Evolutionary conservation across 2,113 vertebrate species (phyloP).

Genomic region (Istiophorus platypterus): DNA sequence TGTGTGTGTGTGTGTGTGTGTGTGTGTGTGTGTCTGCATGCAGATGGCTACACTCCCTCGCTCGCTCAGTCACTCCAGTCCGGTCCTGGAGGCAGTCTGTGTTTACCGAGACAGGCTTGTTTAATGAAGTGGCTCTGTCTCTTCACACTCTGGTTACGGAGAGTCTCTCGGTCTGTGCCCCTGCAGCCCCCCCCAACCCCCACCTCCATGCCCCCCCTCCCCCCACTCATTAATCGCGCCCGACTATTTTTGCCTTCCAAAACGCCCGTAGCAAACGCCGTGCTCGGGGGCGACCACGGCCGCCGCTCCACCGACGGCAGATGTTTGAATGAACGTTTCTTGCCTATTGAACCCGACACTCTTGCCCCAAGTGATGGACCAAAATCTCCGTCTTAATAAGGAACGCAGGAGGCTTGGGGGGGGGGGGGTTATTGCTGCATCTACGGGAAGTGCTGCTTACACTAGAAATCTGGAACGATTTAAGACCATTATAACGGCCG

Average conservation of each 20-base stretch:
- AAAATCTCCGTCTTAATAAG: slow-evolving; percentile 18
- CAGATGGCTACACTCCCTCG: slow-evolving; percentile 50
- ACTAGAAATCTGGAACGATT: background rate
- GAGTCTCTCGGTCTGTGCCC: slow-evolving; percentile 49
- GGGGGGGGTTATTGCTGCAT: accelerated
- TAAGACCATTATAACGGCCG: too few species aligned
- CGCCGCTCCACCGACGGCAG: slow-evolving; percentile 24
- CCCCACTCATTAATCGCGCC: slow-evolving; percentile 58
- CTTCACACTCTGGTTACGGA: slow-evolving; percentile 66
- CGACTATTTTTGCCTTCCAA: slow-evolving; percentile 34
- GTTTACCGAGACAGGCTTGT: slow-evolving; percentile 61
- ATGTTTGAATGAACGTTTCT: slow-evolving; percentile 42
- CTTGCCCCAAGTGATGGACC: background rate
- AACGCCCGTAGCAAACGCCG: slow-evolving; percentile 60
- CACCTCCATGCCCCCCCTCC: slow-evolving; percentile 35
- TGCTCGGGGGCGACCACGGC: slow-evolving; percentile 64
- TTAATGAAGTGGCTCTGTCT: slow-evolving; percentile 73
- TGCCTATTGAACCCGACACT: background rate
- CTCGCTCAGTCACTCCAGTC: slow-evolving; percentile 37
- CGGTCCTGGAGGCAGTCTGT: slow-evolving; percentile 60
- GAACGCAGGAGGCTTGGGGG: background rate
- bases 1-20: background rate
- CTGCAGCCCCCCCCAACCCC: slow-evolving; percentile 44
- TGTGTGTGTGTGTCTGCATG: slow-evolving; percentile 18
- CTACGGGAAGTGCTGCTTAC: too few species aligned